A percentile compares a stretch with the other conserved stretches of the same genome.
Conservation (phyloP, 2,888 invertebrate genomes). For the Drosophila monieri region DNA sequence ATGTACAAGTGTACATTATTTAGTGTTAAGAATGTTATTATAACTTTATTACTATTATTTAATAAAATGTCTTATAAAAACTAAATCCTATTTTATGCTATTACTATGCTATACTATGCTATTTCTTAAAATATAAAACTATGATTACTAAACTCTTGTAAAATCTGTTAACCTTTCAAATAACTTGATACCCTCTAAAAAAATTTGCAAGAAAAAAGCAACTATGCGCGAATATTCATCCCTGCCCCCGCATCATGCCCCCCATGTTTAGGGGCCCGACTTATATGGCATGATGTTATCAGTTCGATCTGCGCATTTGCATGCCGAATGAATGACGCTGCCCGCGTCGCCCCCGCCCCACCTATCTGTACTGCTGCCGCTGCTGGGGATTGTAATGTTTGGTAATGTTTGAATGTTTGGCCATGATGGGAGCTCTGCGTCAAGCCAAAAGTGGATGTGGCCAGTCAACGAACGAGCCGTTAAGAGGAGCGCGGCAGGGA, state of each 20-base stretch:
- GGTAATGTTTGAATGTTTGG: conserved; percentile 51
- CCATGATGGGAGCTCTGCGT: conserved; percentile 63
- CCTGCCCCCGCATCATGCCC: not conserved
- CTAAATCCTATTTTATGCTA: too few relatives aligned
- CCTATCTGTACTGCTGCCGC: not conserved
- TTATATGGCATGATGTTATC: conserved; percentile 72
- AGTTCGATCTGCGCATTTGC: conserved; percentile 76
- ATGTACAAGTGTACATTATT: too few relatives aligned
- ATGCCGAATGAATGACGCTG: conserved; percentile 69
- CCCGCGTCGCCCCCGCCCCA: conserved; percentile 1
- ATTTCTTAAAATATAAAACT: too few relatives aligned
- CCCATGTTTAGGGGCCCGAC: conserved; percentile 19
- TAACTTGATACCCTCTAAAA: conserved; percentile 7
- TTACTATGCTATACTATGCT: too few relatives aligned
- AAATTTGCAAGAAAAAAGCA: conserved; percentile 16
- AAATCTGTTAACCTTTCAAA: not conserved
- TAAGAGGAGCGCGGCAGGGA: conserved; percentile 26
- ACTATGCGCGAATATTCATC: conserved; percentile 49
- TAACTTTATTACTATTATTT: too few relatives aligned
- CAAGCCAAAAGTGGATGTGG: conserved; percentile 68
- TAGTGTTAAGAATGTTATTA: too few relatives aligned
- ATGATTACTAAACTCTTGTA: too few relatives aligned
- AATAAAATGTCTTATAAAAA: too few relatives aligned
- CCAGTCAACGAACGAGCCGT: conserved; percentile 23
- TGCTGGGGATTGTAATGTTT: conserved; percentile 46